Conservation (phyloP, 2,797 vertebrate genomes). For the Aplochiton taeniatus region DNA sequence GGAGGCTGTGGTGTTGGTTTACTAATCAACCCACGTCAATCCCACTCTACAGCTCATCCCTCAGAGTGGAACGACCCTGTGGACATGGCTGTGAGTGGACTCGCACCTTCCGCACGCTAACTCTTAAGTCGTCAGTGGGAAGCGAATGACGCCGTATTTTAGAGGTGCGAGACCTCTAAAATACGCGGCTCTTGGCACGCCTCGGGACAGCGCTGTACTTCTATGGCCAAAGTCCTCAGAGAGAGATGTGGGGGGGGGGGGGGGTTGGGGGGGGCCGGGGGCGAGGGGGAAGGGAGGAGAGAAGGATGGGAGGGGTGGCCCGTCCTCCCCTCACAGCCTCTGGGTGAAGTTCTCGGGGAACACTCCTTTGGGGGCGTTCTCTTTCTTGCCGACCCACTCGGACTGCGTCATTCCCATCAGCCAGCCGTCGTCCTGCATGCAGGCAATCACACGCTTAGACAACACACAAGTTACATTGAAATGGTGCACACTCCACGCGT, state of each 20-base stretch:
- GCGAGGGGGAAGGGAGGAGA: slow-evolving; percentile 27
- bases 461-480: background rate
- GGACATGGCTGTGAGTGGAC: no score
- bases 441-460: background rate
- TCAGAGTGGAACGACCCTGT: no score
- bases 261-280: slow-evolving; percentile 29
- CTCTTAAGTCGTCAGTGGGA: no score
- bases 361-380: slow-evolving; percentile 85
- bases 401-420: slow-evolving; percentile 91
- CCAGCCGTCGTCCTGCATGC: slow-evolving; percentile 92
- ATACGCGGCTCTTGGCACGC: no score
- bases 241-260: slow-evolving; percentile 1
- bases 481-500: background rate
- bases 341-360: slow-evolving; percentile 99
- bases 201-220: no score
- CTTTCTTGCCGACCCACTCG: slow-evolving; percentile 90
- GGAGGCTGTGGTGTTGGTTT: no score
- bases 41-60: no score
- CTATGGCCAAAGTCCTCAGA: no score
- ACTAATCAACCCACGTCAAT: no score
- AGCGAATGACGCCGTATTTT: no score
- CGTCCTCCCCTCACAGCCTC: slow-evolving; percentile 79
- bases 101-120: no score
- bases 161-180: no score
- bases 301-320: slow-evolving; percentile 25